Evolutionary conservation across 2,113 vertebrate species (phyloP).

Genomic region (Heptranchias perlo): DNA sequence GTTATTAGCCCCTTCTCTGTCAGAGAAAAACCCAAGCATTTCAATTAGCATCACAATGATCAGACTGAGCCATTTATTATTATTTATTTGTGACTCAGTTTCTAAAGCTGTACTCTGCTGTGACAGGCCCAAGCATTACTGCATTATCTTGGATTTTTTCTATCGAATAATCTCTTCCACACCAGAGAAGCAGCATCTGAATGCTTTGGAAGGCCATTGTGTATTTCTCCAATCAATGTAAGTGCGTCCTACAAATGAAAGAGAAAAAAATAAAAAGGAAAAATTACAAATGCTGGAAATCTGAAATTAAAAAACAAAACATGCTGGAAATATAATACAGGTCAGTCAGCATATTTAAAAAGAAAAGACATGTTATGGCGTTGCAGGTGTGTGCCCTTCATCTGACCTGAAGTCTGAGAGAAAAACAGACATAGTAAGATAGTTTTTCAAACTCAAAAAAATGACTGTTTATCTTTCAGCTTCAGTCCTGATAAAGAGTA

Average conservation of each 20-base stretch:
- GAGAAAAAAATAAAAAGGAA: not conserved
- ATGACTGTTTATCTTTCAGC: not conserved
- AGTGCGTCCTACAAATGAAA: constrained; percentile 47
- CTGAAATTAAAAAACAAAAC: not conserved
- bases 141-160: not conserved
- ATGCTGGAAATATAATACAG: not conserved
- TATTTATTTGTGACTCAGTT: not conserved
- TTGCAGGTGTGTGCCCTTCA: not conserved
- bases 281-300: not conserved
- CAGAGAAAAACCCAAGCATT: not conserved
- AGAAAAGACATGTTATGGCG: not conserved
- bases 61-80: not conserved
- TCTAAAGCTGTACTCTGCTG: not conserved
- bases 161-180: constrained; percentile 20
- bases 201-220: constrained; percentile 49
- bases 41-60: not conserved
- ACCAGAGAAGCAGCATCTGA: constrained; percentile 46
- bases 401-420: not conserved
- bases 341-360: not conserved
- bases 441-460: not conserved
- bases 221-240: constrained; percentile 49
- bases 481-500: not conserved
- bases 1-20: not conserved
- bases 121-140: not conserved
- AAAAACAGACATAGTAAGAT: not conserved